These are phyloP conservation scores for Geotrupes spiniger DNA, from an alignment of 2,888 invertebrate genomes.

Conservation along the genomic window DNA sequence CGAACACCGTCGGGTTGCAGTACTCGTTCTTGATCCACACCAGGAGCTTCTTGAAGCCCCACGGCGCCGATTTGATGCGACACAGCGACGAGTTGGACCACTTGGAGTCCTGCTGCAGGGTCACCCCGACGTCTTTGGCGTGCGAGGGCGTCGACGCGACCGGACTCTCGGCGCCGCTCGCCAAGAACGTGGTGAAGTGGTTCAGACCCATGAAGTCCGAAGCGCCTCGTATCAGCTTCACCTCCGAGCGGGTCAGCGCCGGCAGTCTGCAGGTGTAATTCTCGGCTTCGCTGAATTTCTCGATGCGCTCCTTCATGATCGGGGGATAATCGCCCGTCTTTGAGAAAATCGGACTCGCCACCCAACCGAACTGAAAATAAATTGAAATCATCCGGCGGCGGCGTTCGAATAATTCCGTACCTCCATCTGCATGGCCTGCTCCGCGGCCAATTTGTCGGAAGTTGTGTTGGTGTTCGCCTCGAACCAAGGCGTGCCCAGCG, in stretches of 20 bases:
- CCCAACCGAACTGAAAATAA: slow-evolving; percentile 49
- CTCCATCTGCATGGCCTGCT: slow-evolving; percentile 55
- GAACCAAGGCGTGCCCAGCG: slow-evolving; percentile 56
- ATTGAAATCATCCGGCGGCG: neutral
- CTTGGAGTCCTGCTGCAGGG: slow-evolving; percentile 46
- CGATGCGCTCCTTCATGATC: slow-evolving; percentile 51
- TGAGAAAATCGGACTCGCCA: slow-evolving; percentile 52
- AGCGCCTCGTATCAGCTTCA: slow-evolving; percentile 50
- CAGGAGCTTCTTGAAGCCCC: slow-evolving; percentile 59
- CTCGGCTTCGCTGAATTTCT: slow-evolving; percentile 47
- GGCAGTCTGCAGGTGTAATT: slow-evolving; percentile 53
- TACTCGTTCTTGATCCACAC: slow-evolving; percentile 49
- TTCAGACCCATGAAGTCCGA: slow-evolving; percentile 67
- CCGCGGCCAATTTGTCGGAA: slow-evolving; percentile 54
- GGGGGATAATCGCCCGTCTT: slow-evolving; percentile 53
- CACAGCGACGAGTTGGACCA: slow-evolving; percentile 54
- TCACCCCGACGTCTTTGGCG: slow-evolving; percentile 49
- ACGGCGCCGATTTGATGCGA: slow-evolving; percentile 59
- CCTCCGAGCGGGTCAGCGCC: slow-evolving; percentile 47
- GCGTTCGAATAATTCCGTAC: neutral
- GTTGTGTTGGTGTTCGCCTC: slow-evolving; percentile 42
- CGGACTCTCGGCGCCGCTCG: slow-evolving; percentile 39
- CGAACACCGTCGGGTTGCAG: slow-evolving; percentile 55
- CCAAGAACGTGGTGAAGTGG: slow-evolving; percentile 57
- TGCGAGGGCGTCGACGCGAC: slow-evolving; percentile 49